phyloP scores from a whole-genome alignment of 2,888 invertebrate species.

The Lithophane ornitopus region DNA sequence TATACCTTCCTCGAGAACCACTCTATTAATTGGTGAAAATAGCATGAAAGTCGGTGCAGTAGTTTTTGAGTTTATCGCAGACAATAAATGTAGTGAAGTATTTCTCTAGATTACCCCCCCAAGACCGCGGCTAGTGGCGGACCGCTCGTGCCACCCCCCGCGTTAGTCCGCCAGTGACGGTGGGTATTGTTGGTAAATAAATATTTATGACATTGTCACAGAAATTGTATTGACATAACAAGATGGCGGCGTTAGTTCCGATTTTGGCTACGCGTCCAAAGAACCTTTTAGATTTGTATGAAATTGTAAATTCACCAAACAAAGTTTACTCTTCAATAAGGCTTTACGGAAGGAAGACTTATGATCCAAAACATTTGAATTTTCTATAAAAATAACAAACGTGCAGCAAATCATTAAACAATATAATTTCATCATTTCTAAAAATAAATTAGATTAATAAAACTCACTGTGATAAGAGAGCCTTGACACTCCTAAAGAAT shows the following conservation, averaged over 20 bases:
- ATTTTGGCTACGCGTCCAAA: background rate
- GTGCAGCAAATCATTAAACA: background rate
- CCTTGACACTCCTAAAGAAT: constrained; percentile 36
- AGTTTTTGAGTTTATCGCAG: too few relatives aligned
- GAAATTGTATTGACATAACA: background rate
- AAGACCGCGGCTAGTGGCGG: background rate
- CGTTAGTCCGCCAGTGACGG: background rate
- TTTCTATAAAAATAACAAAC: background rate
- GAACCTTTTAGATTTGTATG: background rate
- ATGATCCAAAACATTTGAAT: background rate
- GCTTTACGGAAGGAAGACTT: too few relatives aligned
- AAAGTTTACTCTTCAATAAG: background rate
- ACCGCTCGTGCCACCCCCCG: background rate
- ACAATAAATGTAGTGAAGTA: too few relatives aligned
- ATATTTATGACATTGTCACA: background rate
- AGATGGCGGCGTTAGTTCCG: background rate
- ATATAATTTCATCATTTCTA: constrained; percentile 11
- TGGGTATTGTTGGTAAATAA: background rate
- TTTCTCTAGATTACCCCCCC: background rate
- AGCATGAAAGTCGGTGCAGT: too few relatives aligned
- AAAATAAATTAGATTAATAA: constrained; percentile 16
- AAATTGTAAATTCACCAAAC: background rate
- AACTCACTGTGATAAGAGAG: constrained; percentile 18
- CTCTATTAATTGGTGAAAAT: too few relatives aligned
- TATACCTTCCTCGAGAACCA: too few relatives aligned